phyloP scores from a whole-genome alignment of 1,140 invertebrate species.

The Ips nitidus region DNA sequence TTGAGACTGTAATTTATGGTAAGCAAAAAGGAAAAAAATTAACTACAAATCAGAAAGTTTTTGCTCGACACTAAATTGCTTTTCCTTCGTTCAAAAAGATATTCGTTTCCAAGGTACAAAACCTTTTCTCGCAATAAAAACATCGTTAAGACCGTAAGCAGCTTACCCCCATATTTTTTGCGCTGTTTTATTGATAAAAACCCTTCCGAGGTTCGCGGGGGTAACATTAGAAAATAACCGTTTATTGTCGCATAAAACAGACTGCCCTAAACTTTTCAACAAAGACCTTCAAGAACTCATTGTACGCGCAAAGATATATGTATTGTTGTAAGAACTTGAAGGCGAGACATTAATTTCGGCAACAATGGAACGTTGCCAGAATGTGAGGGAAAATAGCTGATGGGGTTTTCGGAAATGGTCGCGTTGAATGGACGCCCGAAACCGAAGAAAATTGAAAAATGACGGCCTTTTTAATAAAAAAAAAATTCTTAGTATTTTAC shows the following conservation, averaged over 20 bases:
- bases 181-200: slow-evolving; percentile 16
- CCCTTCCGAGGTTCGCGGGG: background rate
- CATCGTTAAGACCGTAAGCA: slow-evolving; percentile 11
- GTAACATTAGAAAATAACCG: slow-evolving; percentile 16
- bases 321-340: slow-evolving; percentile 21
- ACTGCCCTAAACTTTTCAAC: slow-evolving; percentile 14
- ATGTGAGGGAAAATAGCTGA: slow-evolving; percentile 16
- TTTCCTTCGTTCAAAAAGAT: background rate
- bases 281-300: slow-evolving; percentile 19
- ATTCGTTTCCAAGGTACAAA: slow-evolving; percentile 10
- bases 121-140: slow-evolving; percentile 17
- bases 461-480: background rate
- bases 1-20: background rate
- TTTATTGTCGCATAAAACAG: slow-evolving; percentile 19
- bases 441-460: slow-evolving; percentile 11
- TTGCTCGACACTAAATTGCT: no score
- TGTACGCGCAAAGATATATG: slow-evolving; percentile 14
- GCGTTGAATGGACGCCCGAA: background rate
- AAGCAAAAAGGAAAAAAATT: background rate
- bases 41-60: no score
- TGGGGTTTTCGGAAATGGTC: slow-evolving; percentile 14
- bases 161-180: slow-evolving; percentile 19
- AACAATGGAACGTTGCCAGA: slow-evolving; percentile 15
- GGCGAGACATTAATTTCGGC: slow-evolving; percentile 18
- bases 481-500: no score